Percentiles rank a stretch among this genome's conserved stretches.
Conservation (phyloP, 2,113 vertebrate genomes). For the Salvelinus namaycush region DNA sequence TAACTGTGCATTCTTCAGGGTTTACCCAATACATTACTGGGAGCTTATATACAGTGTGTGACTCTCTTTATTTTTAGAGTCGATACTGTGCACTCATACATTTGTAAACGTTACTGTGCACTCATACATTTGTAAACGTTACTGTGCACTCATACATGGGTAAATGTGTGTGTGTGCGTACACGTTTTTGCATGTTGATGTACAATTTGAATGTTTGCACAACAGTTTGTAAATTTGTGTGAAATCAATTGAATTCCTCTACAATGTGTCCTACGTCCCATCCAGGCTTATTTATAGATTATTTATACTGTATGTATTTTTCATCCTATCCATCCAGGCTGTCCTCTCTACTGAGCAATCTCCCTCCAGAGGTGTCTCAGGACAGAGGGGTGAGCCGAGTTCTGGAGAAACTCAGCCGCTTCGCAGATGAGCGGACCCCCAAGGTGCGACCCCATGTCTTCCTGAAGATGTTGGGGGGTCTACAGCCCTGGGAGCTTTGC, state of each 20-base stretch:
- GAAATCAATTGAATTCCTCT: background rate
- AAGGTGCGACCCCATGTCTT: slow-evolving; percentile 69
- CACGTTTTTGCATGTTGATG: background rate
- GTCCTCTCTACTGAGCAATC: slow-evolving; percentile 66
- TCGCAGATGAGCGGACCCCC: slow-evolving; percentile 62
- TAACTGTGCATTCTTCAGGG: too few species aligned
- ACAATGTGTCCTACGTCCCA: background rate
- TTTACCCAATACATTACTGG: too few species aligned
- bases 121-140: too few species aligned
- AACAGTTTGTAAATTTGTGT: too few species aligned
- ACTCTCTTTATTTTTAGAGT: too few species aligned
- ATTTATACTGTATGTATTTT: background rate
- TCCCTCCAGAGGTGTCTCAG: slow-evolving; percentile 64
- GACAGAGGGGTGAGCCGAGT: slow-evolving; percentile 63
- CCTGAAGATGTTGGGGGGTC: slow-evolving; percentile 66
- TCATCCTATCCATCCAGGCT: slow-evolving; percentile 63
- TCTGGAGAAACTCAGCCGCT: slow-evolving; percentile 71
- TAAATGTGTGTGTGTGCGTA: background rate
- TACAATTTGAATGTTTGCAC: background rate
- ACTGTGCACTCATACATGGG: too few species aligned
- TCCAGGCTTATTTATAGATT: too few species aligned
- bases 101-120: too few species aligned
- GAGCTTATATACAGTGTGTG: too few species aligned
- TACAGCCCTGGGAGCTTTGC: slow-evolving; percentile 78
- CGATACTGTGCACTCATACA: too few species aligned